Evolutionary conservation across 2,888 invertebrate genomes (phyloP), one percentile per base, ranked within the genome.

Genomic region (Embidobia sp.): DNA sequence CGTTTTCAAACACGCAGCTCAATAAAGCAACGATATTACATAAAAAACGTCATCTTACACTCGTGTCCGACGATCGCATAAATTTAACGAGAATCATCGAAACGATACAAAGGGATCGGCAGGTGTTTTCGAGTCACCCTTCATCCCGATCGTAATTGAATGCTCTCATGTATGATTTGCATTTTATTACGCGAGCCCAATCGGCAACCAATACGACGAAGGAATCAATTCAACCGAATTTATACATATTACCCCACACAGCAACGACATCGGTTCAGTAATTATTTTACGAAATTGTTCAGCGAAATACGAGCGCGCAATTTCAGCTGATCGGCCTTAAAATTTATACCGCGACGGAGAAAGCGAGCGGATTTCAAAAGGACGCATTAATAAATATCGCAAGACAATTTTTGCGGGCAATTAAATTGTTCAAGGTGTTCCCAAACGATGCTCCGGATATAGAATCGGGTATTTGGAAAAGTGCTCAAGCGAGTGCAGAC

Each of bases 91-190:
- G 49, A 64, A 53, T 64, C 22, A 64, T 49, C 42, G 55, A 51
- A 61, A 66, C 59, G 66, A 51, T 29, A 74, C 35, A 61, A 67
- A 74, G 61, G 74, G 61, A 22, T 22, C 51, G 59, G 74, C 75
- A 75, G 75, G 75, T 75, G 75, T 75, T 75, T 75, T 69, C 46
- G 48, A 46, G 29, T 40, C 75, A 66, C 59, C 73, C 73, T 74
- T 66, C 59, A 66, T 59, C 46, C 66, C 66, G 74, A 67, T 67
- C 67, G 19, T 55, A 75, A 75, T 67, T 75, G 53, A 67, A 57
- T 53, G 27, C 48, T 55, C 63, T 75, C 69, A 49, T 75, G n/a
- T n/a, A 63, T 57, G 67, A 75, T 75, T 75, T 75, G 75, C 75
- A 75, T 75, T 75, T 75, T 69, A 75, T 75, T 69, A 53, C 69